Percentiles rank a stretch among this genome's conserved stretches.
Conservation (phyloP, 2,113 vertebrate species). For the Pithys albifrons region DNA sequence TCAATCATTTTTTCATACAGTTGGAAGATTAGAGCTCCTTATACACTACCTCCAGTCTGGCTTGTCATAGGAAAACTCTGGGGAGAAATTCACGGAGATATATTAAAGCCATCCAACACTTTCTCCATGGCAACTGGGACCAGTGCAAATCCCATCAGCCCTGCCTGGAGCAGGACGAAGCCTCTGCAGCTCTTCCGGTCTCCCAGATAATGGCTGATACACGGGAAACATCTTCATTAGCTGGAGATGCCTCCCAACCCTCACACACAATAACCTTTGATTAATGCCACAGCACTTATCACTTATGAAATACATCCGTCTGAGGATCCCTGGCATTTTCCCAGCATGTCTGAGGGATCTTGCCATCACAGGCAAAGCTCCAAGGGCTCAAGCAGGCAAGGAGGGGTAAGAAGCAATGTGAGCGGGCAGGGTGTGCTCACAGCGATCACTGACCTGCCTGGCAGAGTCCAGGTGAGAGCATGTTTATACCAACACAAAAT, state of each 20-base stretch:
- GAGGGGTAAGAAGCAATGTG: not conserved
- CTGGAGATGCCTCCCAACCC: not conserved
- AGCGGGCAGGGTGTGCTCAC: not conserved
- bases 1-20: slow-evolving; percentile 68
- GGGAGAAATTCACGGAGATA: slow-evolving; percentile 73
- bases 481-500: not conserved
- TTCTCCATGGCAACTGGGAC: slow-evolving; percentile 79
- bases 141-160: slow-evolving; percentile 44
- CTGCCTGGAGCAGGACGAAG: not conserved
- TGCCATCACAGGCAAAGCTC: rapidly evolving
- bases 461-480: not conserved
- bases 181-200: not conserved
- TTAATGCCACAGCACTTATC: not conserved
- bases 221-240: slow-evolving; percentile 48
- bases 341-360: not conserved
- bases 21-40: slow-evolving; percentile 72
- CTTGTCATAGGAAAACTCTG: slow-evolving; percentile 68
- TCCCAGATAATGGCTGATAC: not conserved
- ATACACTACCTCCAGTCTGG: slow-evolving; percentile 58
- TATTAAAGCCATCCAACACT: slow-evolving; percentile 54
- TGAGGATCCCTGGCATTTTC: not conserved
- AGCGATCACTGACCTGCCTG: not conserved
- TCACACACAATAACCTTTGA: slow-evolving; percentile 15
- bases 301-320: not conserved
- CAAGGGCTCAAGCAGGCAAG: rapidly evolving